Evolutionary conservation across 1,140 invertebrate species (phyloP).

Genomic region (Brachionus angularis): DNA sequence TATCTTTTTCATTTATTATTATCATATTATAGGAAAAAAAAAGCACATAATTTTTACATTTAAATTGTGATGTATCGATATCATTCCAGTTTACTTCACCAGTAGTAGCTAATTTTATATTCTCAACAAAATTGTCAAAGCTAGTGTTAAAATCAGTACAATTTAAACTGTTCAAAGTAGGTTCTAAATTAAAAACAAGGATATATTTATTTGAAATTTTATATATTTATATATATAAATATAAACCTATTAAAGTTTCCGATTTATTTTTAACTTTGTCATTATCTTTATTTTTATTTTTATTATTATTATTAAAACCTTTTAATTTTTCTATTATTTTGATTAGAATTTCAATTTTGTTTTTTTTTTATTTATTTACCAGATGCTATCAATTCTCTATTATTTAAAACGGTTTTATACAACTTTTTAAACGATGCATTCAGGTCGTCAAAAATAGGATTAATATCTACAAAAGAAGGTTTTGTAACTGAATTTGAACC

Average conservation of each 20-base stretch:
- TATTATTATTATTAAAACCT: background rate
- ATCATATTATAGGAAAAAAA: background rate
- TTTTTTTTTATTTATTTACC: background rate
- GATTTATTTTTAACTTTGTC: background rate
- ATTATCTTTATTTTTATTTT: background rate
- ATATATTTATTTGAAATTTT: background rate
- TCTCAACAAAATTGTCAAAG: conserved; percentile 45
- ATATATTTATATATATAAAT: background rate
- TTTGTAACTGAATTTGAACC: background rate
- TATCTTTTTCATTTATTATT: no score
- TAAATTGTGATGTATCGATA: conserved; percentile 44
- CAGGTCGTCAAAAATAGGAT: conserved; percentile 50
- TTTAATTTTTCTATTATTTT: background rate
- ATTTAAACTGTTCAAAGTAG: conserved; percentile 19
- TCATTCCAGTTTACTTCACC: conserved; percentile 45
- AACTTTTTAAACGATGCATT: conserved; percentile 55
- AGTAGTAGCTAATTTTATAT: conserved; percentile 44
- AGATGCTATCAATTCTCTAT: conserved; percentile 47
- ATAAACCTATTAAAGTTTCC: conserved; percentile 6
- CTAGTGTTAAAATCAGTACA: conserved; percentile 43
- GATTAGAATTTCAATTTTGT: background rate
- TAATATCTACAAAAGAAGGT: conserved; percentile 48
- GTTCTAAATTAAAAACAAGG: background rate
- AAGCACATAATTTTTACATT: background rate
- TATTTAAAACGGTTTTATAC: conserved; percentile 56